These are phyloP conservation scores for Cheiracanthium punctorium DNA, from an alignment of 2,888 invertebrate genomes.

Conservation along the genomic window DNA sequence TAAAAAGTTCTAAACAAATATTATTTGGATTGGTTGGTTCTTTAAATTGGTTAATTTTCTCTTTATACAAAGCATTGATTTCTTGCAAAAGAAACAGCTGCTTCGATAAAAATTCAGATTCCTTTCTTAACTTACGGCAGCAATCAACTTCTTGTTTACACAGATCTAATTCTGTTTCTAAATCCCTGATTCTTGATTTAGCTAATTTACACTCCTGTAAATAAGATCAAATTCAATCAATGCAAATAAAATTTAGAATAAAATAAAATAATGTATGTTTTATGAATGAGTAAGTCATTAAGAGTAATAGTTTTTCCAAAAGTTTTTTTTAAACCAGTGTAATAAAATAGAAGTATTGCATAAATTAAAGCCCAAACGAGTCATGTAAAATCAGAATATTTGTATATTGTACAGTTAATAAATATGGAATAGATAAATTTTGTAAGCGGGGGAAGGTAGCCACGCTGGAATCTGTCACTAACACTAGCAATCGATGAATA, in stretches of 20 bases:
- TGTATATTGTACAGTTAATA: no score
- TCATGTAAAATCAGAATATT: no score
- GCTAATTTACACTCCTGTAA: constrained; percentile 22
- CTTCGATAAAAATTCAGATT: constrained; percentile 40
- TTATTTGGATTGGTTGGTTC: background rate
- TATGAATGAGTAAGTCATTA: background rate
- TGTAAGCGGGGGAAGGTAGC: no score
- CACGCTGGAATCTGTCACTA: no score
- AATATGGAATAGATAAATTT: no score
- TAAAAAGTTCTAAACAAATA: background rate
- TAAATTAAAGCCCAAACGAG: no score
- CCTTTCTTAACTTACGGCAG: constrained; percentile 36
- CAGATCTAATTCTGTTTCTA: constrained; percentile 30
- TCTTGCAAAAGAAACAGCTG: constrained; percentile 50
- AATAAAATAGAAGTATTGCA: no score
- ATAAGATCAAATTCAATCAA: background rate
- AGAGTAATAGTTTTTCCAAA: background rate
- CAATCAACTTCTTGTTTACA: constrained; percentile 14
- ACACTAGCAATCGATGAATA: no score
- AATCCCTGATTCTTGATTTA: constrained; percentile 6
- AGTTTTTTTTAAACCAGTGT: no score
- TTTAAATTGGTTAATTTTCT: constrained; percentile 20
- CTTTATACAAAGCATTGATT: constrained; percentile 37
- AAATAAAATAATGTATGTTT: background rate
- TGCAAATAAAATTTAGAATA: background rate